Evolutionary conservation across 2,113 vertebrate genomes (phyloP).

Genomic region (Bujurquina vittata): DNA sequence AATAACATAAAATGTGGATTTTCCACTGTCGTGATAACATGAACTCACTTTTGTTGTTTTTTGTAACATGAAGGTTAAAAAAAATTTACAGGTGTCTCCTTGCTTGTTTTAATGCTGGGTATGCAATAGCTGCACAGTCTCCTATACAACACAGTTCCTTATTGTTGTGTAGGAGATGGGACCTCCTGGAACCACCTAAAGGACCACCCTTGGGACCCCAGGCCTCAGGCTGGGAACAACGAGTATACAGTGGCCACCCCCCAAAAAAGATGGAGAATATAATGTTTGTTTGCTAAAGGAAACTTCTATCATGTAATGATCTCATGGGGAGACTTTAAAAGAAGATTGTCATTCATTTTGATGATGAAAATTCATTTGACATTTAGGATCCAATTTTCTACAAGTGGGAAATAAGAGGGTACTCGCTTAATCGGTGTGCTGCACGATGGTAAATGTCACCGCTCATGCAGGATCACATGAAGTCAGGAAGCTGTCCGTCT

Average conservation of each 20-base stretch:
- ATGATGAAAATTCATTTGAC: slow-evolving; percentile 38
- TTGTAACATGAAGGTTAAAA: background rate
- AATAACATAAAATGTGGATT: background rate
- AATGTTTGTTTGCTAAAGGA: background rate
- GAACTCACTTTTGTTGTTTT: background rate
- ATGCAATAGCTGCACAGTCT: background rate
- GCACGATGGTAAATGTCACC: slow-evolving; percentile 39
- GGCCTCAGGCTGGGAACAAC: background rate
- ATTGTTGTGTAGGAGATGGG: background rate
- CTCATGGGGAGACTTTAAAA: slow-evolving; percentile 4
- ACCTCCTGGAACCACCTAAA: background rate
- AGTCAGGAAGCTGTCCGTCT: background rate
- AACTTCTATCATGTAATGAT: background rate
- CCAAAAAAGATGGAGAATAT: too few relatives aligned
- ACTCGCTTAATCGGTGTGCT: slow-evolving; percentile 4
- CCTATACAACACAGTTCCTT: too few relatives aligned
- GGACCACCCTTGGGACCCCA: background rate
- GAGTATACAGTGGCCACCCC: background rate
- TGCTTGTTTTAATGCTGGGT: background rate
- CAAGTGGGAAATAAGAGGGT: slow-evolving; percentile 4
- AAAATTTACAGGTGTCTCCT: background rate
- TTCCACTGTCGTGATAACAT: background rate
- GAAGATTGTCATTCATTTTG: background rate
- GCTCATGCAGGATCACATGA: background rate
- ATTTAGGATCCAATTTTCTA: slow-evolving; percentile 16